Percentiles rank a stretch among this genome's conserved stretches.
These are phyloP conservation scores for Apamea epomidion DNA, from an alignment of 2,888 invertebrate species.

Conservation along the genomic window DNA sequence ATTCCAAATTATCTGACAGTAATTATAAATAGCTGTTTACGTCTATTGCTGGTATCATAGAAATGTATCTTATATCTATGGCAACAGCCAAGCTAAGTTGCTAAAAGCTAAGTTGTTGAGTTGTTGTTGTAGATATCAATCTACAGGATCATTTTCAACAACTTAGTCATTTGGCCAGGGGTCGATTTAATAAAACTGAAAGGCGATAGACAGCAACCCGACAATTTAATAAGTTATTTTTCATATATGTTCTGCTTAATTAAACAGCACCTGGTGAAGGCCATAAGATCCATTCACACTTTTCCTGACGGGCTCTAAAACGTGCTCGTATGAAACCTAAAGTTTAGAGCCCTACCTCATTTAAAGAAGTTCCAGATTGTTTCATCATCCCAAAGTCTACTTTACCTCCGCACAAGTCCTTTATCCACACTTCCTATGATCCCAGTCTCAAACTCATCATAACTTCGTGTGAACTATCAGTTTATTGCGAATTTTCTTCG, in stretches of 20 bases:
- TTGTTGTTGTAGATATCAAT: no score
- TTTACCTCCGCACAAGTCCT: neutral
- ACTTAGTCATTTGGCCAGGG: no score
- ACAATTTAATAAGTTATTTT: no score
- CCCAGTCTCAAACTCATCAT: slow-evolving; percentile 41
- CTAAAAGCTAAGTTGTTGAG: no score
- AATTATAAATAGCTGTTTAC: neutral
- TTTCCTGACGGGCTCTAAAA: neutral
- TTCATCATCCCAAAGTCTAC: neutral
- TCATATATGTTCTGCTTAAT: no score
- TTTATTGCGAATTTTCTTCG: slow-evolving; percentile 55
- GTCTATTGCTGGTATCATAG: neutral
- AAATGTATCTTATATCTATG: no score
- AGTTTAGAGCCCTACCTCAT: neutral
- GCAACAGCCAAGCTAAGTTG: no score
- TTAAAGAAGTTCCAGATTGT: neutral
- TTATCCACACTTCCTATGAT: neutral
- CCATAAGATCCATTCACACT: no score
- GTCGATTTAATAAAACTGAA: no score
- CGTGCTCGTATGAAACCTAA: neutral
- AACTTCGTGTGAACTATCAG: slow-evolving; percentile 54
- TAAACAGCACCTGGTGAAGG: no score
- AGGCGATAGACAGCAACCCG: no score
- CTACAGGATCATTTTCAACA: no score
- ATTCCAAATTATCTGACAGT: neutral